These are phyloP conservation scores for Aphidius gifuensis DNA, from an alignment of 1,140 invertebrate genomes.

Conservation along the genomic window DNA sequence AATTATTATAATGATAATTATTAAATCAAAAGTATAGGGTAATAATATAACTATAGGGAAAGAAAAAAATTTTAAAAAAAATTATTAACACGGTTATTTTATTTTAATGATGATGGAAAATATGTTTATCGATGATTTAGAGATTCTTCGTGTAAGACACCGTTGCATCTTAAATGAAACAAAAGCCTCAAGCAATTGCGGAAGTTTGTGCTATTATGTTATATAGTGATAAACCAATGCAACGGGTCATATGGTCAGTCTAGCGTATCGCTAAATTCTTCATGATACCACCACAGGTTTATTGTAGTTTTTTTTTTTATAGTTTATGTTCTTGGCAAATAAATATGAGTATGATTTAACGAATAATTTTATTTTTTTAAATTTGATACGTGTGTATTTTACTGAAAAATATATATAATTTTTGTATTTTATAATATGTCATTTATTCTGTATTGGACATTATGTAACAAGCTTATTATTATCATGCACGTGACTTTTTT, in stretches of 20 bases:
- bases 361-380: conserved; percentile 7
- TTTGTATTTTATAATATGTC: background rate
- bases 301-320: conserved; percentile 20
- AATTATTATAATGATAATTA: too few species aligned
- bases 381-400: background rate
- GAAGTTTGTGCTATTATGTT: too few species aligned
- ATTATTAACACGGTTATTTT: too few species aligned
- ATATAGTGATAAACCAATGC: conserved; percentile 7
- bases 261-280: conserved; percentile 1
- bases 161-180: too few species aligned
- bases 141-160: too few species aligned
- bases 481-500: conserved; percentile 12
- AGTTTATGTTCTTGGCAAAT: conserved; percentile 35
- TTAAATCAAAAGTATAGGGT: too few species aligned
- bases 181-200: too few species aligned
- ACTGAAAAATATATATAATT: background rate
- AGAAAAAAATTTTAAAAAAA: too few species aligned
- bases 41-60: too few species aligned
- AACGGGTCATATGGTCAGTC: conserved; percentile 10
- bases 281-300: background rate
- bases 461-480: conserved; percentile 11
- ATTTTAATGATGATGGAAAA: too few species aligned
- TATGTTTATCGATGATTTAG: background rate
- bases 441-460: background rate
- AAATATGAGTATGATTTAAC: conserved; percentile 44